Conservation (phyloP, 2,888 invertebrate species). For the Idaea dimidiata region DNA sequence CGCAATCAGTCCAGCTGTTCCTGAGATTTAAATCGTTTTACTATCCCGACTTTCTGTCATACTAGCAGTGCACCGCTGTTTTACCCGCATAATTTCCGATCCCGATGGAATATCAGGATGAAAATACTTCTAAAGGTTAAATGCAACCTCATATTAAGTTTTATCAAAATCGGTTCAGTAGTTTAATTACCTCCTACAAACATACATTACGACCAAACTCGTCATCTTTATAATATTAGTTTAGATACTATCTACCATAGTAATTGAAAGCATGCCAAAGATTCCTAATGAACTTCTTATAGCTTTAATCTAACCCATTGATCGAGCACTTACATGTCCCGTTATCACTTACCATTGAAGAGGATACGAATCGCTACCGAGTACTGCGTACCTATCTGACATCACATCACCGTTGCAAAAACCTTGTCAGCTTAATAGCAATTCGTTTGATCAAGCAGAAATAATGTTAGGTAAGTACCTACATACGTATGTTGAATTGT, state of each 20-base stretch:
- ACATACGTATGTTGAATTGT: too few relatives aligned
- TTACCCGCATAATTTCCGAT: too few relatives aligned
- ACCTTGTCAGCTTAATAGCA: constrained; percentile 18
- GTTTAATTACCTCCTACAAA: constrained; percentile 20
- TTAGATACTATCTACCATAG: constrained; percentile 15
- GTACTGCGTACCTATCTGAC: too few relatives aligned
- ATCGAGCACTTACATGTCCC: constrained; percentile 27
- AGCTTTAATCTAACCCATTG: not conserved
- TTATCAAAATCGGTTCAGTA: constrained; percentile 47
- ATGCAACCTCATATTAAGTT: too few relatives aligned
- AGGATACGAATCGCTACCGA: constrained; percentile 40
- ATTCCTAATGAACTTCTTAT: not conserved
- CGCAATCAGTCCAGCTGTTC: too few relatives aligned
- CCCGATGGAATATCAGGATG: too few relatives aligned
- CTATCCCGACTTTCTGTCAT: too few relatives aligned
- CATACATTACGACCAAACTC: too few relatives aligned
- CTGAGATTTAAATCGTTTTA: too few relatives aligned
- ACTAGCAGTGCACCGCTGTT: too few relatives aligned
- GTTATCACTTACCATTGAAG: constrained; percentile 41
- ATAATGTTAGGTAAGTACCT: not conserved
- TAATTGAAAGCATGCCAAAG: not conserved
- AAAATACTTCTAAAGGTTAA: too few relatives aligned
- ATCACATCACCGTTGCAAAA: constrained; percentile 35
- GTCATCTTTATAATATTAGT: too few relatives aligned
- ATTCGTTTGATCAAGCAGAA: not conserved